phyloP scores from a whole-genome alignment of 1,140 invertebrate genomes.

The Zophobas atratus region DNA sequence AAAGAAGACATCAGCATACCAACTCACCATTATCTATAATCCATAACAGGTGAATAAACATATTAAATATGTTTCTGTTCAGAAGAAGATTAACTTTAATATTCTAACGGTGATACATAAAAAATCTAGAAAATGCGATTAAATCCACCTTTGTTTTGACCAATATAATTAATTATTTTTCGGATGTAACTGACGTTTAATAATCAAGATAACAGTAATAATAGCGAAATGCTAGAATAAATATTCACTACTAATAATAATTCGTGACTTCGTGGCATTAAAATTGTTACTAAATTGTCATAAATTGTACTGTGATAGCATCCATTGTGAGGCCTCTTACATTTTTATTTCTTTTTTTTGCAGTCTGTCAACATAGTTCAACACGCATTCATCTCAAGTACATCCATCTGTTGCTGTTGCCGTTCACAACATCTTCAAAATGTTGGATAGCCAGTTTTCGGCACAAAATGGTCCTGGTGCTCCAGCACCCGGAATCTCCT shows the following conservation, averaged over 20 bases:
- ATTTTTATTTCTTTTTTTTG: neutral
- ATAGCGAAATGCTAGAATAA: neutral
- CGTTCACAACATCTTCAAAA: conserved; percentile 37
- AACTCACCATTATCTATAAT: too few relatives aligned
- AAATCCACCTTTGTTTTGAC: neutral
- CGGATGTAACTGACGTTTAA: too few relatives aligned
- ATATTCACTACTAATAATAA: neutral
- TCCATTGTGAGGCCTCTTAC: too few relatives aligned
- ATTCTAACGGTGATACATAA: too few relatives aligned
- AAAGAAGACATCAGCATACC: too few relatives aligned
- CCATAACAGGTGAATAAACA: too few relatives aligned
- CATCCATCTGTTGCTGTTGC: conserved; percentile 28
- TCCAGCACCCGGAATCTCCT: conserved; percentile 12
- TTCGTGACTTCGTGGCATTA: neutral
- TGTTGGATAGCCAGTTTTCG: conserved; percentile 33
- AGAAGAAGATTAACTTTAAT: too few relatives aligned
- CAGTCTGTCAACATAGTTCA: neutral
- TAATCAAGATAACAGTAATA: neutral
- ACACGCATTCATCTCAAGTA: conserved; percentile 15
- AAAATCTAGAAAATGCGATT: too few relatives aligned
- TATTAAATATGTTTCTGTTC: too few relatives aligned
- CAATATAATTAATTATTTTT: neutral
- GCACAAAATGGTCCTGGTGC: conserved; percentile 1
- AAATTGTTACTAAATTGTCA: neutral
- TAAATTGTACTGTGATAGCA: too few relatives aligned